phyloP scores from a whole-genome alignment of 2,113 vertebrate genomes.

The Periophthalmodon schlosseri region DNA sequence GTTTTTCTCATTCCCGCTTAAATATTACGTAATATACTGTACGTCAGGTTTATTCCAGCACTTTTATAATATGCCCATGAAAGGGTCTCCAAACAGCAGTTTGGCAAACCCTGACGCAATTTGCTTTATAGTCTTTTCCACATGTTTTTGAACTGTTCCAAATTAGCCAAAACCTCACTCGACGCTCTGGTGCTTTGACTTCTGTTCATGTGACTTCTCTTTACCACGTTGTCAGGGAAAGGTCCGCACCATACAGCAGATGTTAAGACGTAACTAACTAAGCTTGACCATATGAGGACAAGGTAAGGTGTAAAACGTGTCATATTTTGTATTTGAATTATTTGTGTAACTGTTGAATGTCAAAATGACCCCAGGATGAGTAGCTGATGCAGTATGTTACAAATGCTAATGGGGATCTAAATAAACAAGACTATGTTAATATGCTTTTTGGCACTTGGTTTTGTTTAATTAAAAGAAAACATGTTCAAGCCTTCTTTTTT shows the following conservation, averaged over 20 bases:
- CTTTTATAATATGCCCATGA: constrained; percentile 67
- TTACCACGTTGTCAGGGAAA: constrained; percentile 14
- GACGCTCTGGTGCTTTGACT: constrained; percentile 10
- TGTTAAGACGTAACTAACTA: constrained; percentile 5
- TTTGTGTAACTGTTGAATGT: too few species aligned
- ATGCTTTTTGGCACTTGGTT: too few species aligned
- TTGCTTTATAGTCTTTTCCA: constrained; percentile 64
- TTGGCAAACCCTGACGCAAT: constrained; percentile 58
- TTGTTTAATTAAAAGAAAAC: too few species aligned
- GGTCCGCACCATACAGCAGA: constrained; percentile 24
- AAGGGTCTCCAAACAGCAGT: constrained; percentile 67
- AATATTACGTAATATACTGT: constrained; percentile 18
- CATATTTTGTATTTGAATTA: too few species aligned
- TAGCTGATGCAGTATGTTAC: too few species aligned
- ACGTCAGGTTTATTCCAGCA: constrained; percentile 21
- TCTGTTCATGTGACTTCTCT: not conserved
- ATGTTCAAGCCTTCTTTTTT: too few species aligned
- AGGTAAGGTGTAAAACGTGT: too few species aligned
- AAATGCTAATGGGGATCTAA: too few species aligned
- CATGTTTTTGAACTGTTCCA: constrained; percentile 43
- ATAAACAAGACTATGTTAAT: too few species aligned
- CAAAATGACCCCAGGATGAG: too few species aligned
- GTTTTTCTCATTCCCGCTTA: not conserved
- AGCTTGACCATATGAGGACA: too few species aligned
- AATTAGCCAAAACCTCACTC: constrained; percentile 33